Evolutionary conservation across 2,888 invertebrate species (phyloP), one percentile per base, ranked within the genome.

Genomic region (Cantharis rustica): DNA sequence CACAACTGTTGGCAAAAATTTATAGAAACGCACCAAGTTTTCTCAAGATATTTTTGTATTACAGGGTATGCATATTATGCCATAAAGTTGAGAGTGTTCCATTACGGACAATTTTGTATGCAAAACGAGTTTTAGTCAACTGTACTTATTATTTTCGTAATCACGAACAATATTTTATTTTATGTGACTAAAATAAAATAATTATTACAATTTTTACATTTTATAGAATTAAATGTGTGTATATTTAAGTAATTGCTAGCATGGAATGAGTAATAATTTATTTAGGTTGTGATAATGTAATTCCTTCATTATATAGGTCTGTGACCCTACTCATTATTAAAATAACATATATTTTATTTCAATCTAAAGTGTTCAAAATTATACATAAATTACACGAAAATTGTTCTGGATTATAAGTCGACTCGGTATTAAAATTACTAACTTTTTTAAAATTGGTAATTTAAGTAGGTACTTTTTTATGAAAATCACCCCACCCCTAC

Each of bases 51-150:
- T 71, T 23, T 23, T 71, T 62, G 61, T 23, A 26, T 62, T 26
- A 71, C n/a, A 26, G 20, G 26, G 26, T 71, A 62, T 63, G 69
- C 63, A 72, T 72, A 23, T 23, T 23, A 47, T 64, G 66, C 72
- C 64, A 17, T 63, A 17, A 72, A 72, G 63, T 72, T 66, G 47
- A 66, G 47, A 31, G 26, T 71, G 64, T 66, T 72, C 66, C 64
- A 68, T 72, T 72, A 68, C 72, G 68, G 61, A 72, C 68, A 68
- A 72, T 26, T 72, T 72, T 61, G 72, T 72, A 72, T 72, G 72
- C 72, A 72, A 72, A 72, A 61, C 68, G 16, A 61, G 72, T 68
- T 72, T 68, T 68, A 72, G 66, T 68, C 68, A 68, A 72, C 66
- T 72, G 72, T 68, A 68, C 64, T 31, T 31, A 31, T 31, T 47